phyloP scores from a whole-genome alignment of 2,888 invertebrate species.

The Matsumyia berberina region DNA sequence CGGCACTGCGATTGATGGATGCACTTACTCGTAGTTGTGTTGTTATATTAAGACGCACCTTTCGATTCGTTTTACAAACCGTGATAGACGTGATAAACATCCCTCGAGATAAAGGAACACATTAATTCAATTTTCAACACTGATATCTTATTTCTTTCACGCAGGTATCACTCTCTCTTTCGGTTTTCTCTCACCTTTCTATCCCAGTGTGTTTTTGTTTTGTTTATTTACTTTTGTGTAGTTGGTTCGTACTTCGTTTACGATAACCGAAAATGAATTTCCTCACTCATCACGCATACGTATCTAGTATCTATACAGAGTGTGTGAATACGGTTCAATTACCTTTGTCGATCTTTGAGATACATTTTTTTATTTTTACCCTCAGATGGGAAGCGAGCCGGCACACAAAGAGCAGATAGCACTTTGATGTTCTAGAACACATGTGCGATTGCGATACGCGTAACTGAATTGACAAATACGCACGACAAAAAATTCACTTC shows the following conservation, averaged over 20 bases:
- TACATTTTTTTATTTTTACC: constrained; percentile 49
- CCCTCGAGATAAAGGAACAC: constrained; percentile 67
- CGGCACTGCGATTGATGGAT: constrained; percentile 53
- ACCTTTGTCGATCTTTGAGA: constrained; percentile 59
- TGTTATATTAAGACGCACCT: constrained; percentile 58
- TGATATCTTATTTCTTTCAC: constrained; percentile 18
- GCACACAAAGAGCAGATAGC: not conserved
- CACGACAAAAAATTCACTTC: constrained; percentile 32
- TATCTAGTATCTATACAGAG: constrained; percentile 34
- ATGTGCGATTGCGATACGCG: constrained; percentile 13
- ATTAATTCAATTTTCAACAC: constrained; percentile 70
- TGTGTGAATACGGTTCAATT: constrained; percentile 63
- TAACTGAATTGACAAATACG: constrained; percentile 27
- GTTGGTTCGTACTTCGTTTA: constrained; percentile 22
- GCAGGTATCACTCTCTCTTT: not conserved
- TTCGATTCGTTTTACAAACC: constrained; percentile 57
- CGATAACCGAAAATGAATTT: constrained; percentile 70
- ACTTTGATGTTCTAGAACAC: constrained; percentile 38
- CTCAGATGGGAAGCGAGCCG: constrained; percentile 19
- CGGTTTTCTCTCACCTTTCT: not conserved
- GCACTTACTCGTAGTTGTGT: constrained; percentile 48
- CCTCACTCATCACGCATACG: constrained; percentile 67
- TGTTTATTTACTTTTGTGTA: constrained; percentile 69
- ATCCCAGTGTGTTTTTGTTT: constrained; percentile 24
- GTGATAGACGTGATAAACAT: constrained; percentile 72